Percentiles rank a stretch among this genome's conserved stretches.
These are phyloP conservation scores for Drosophila pruinosa DNA, from an alignment of 1,140 invertebrate genomes.

Conservation along the genomic window DNA sequence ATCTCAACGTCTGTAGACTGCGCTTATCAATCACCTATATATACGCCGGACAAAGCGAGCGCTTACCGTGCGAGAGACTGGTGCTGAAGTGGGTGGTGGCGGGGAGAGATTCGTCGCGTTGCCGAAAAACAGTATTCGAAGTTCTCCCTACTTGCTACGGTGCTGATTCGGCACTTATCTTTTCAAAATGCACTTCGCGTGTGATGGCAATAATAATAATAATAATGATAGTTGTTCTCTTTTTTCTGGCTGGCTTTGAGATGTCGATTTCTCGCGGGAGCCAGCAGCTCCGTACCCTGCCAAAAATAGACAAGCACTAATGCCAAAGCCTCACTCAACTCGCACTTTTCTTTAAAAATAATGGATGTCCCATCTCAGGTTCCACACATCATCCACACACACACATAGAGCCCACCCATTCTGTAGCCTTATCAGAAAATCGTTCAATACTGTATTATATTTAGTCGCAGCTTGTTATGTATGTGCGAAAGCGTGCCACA, in stretches of 20 bases:
- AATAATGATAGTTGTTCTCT: constrained; percentile 9
- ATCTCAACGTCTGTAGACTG: constrained; percentile 25
- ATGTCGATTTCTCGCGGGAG: constrained; percentile 50
- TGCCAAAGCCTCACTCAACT: constrained; percentile 46
- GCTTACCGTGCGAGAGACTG: constrained; percentile 24
- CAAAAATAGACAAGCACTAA: constrained; percentile 77
- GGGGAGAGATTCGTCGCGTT: not conserved
- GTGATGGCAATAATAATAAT: not conserved
- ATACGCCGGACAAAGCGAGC: constrained; percentile 30
- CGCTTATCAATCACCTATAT: constrained; percentile 39
- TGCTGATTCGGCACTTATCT: constrained; percentile 18
- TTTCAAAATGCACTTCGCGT: constrained; percentile 40
- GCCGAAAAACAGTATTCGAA: not conserved
- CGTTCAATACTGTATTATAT: constrained; percentile 26
- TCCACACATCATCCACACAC: constrained; percentile 42
- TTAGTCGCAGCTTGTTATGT: constrained; percentile 38
- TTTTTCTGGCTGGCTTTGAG: constrained; percentile 16
- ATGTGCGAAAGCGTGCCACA: constrained; percentile 33
- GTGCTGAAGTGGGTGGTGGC: not conserved
- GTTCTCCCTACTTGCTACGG: not conserved
- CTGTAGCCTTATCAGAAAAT: constrained; percentile 73
- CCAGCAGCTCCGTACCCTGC: constrained; percentile 68
- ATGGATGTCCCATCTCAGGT: constrained; percentile 21
- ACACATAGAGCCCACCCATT: constrained; percentile 7
- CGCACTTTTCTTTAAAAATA: constrained; percentile 72